Evolutionary conservation across 2,888 invertebrate genomes (phyloP).

Genomic region (Trilocha varians): DNA sequence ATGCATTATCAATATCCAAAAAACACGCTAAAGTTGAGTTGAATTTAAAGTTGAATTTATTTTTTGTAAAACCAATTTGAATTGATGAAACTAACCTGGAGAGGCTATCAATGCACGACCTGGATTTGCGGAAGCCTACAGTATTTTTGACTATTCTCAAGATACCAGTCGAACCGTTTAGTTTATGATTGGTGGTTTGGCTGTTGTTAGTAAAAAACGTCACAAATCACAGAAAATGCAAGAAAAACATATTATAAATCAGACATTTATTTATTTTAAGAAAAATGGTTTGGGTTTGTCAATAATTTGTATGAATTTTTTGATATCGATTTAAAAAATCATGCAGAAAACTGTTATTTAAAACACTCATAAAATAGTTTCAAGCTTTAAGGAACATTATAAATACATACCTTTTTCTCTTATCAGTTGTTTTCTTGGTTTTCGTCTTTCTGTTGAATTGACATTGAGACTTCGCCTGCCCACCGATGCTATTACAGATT

Average conservation of each 20-base stretch:
- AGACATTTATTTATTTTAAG: not conserved
- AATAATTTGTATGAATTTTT: not conserved
- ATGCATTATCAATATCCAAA: constrained; percentile 20
- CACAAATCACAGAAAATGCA: constrained; percentile 14
- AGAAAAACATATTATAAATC: not conserved
- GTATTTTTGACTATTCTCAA: too few species aligned
- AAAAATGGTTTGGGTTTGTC: not conserved
- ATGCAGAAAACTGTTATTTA: constrained; percentile 10
- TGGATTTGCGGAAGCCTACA: too few species aligned
- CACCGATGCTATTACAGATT: constrained; percentile 81
- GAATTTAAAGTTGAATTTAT: too few species aligned
- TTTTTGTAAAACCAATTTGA: too few species aligned
- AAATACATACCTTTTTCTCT: constrained; percentile 81
- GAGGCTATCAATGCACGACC: too few species aligned
- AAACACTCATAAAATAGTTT: constrained; percentile 14
- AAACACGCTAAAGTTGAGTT: constrained; percentile 14
- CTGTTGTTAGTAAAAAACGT: constrained; percentile 53
- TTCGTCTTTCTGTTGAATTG: constrained; percentile 79
- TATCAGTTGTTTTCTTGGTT: constrained; percentile 73
- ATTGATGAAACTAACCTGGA: too few species aligned
- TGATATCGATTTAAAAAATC: too few species aligned
- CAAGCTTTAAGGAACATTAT: not conserved
- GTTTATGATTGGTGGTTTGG: constrained; percentile 34
- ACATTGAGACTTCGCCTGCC: constrained; percentile 63
- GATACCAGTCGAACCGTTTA: too few species aligned